These are phyloP conservation scores for Erythrocebus patas DNA, from an alignment of 2,113 vertebrate species.

Conservation along the genomic window DNA sequence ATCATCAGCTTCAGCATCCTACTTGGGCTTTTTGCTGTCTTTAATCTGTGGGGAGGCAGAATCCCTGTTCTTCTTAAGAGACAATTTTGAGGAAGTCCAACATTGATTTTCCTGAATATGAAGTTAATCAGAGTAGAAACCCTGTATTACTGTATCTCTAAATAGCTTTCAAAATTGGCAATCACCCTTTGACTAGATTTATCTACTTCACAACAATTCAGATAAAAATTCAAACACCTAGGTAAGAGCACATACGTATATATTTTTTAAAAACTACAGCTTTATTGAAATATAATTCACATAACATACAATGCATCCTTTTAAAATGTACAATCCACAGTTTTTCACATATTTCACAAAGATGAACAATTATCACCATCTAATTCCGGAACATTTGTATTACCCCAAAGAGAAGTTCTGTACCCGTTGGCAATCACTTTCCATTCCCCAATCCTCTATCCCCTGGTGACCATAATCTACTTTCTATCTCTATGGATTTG, in stretches of 20 bases:
- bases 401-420: not conserved
- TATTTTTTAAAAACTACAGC: not conserved
- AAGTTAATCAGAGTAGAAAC: not conserved
- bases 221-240: not conserved
- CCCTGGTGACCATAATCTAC: not conserved
- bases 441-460: not conserved
- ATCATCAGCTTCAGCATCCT: not conserved
- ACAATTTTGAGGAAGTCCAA: not conserved
- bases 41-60: not conserved
- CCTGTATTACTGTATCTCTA: not conserved
- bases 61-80: not conserved
- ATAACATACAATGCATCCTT: not conserved
- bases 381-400: not conserved
- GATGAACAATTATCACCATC: not conserved
- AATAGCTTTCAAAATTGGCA: not conserved
- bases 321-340: not conserved
- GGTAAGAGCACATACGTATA: not conserved
- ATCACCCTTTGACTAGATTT: not conserved
- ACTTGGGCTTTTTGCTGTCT: not conserved
- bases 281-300: not conserved
- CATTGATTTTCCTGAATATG: not conserved
- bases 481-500: not conserved
- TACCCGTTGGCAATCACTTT: not conserved
- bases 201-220: not conserved
- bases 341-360: not conserved